phyloP scores from a whole-genome alignment of 2,113 vertebrate species.

The Phrynosoma platyrhinos region DNA sequence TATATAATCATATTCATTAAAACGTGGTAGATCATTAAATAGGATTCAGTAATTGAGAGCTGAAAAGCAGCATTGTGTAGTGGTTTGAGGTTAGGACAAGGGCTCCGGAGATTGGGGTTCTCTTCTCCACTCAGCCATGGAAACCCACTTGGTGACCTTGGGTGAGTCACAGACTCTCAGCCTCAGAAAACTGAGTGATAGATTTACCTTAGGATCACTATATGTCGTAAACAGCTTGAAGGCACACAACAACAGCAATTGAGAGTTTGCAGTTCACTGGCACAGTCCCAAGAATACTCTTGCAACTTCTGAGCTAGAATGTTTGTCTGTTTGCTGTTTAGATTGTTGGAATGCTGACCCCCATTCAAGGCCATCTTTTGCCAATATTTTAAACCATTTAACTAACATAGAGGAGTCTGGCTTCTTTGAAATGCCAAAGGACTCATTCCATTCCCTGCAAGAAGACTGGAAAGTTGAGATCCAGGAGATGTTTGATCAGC shows the following conservation, averaged over 20 bases:
- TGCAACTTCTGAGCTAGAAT: not conserved
- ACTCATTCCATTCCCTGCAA: conserved; percentile 97
- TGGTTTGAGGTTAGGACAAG: too few relatives aligned
- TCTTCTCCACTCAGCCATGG: too few relatives aligned
- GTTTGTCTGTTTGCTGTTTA: conserved; percentile 69
- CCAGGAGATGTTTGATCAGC: conserved; percentile 98
- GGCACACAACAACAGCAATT: too few relatives aligned
- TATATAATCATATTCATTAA: not conserved
- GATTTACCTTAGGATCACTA: too few relatives aligned
- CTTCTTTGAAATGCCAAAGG: conserved; percentile 97
- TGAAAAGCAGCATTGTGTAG: too few relatives aligned
- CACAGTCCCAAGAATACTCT: not conserved
- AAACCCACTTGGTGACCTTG: too few relatives aligned
- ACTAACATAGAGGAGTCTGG: conserved; percentile 95
- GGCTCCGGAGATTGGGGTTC: too few relatives aligned
- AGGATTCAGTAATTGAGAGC: not conserved
- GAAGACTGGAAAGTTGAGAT: conserved; percentile 99
- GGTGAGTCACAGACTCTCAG: too few relatives aligned
- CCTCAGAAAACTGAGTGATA: too few relatives aligned
- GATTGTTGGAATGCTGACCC: conserved; percentile 96
- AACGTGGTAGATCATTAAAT: not conserved
- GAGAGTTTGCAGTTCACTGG: not conserved
- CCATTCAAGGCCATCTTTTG: conserved; percentile 90
- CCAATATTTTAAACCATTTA: conserved; percentile 90
- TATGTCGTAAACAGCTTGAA: too few relatives aligned